Percentiles rank a stretch among this genome's conserved stretches.
phyloP scores from a whole-genome alignment of 2,888 invertebrate genomes.

The Eumerus sabulonum region DNA sequence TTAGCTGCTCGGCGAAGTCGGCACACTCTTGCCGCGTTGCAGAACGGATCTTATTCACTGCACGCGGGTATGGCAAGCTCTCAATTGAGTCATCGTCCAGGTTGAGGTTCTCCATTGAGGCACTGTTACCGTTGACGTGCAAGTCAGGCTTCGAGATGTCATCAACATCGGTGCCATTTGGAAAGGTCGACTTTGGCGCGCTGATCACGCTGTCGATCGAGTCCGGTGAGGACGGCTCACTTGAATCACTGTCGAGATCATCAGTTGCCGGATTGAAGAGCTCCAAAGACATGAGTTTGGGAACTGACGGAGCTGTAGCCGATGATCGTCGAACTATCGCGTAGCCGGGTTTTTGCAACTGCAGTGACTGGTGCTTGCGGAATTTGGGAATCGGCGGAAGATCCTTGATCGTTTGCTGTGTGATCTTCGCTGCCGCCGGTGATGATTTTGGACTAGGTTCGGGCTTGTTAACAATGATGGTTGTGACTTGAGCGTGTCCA shows the following conservation, averaged over 20 bases:
- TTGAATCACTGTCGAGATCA: constrained; percentile 93
- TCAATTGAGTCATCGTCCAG: constrained; percentile 73
- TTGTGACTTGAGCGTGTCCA: constrained; percentile 41
- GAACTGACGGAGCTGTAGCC: constrained; percentile 83
- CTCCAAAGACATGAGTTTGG: constrained; percentile 88
- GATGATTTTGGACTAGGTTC: constrained; percentile 74
- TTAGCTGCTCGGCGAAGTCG: constrained; percentile 90
- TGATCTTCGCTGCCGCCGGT: constrained; percentile 80
- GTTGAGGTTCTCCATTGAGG: constrained; percentile 78
- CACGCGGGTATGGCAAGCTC: constrained; percentile 70
- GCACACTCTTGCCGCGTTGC: constrained; percentile 83
- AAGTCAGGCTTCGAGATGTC: constrained; percentile 91
- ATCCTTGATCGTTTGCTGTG: constrained; percentile 82
- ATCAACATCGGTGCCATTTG: constrained; percentile 94
- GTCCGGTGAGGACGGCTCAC: constrained; percentile 90
- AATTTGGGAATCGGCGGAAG: constrained; percentile 83
- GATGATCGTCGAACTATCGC: constrained; percentile 87
- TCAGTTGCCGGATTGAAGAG: constrained; percentile 94
- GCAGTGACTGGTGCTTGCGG: constrained; percentile 77
- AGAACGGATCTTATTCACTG: constrained; percentile 48
- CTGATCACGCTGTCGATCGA: constrained; percentile 92
- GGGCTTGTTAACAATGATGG: constrained; percentile 71
- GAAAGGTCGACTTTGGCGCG: constrained; percentile 82
- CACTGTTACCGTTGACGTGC: constrained; percentile 90
- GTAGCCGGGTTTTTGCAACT: constrained; percentile 79